Base-by-base conservation (phyloP, 2,888 invertebrate species). In the Dascillus cervinus region DNA sequence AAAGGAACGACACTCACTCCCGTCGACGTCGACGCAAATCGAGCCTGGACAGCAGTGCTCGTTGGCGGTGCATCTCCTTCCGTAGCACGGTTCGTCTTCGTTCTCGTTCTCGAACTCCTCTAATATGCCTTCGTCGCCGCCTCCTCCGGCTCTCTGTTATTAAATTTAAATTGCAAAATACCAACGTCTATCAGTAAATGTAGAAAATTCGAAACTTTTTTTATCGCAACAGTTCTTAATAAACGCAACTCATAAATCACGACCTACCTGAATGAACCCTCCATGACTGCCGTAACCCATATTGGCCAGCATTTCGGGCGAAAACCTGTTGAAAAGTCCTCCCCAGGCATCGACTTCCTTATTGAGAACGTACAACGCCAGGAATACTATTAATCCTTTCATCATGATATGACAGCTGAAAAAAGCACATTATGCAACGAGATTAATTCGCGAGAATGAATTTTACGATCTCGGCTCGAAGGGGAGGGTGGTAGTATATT, bases 21-120 rank as follows among this genome's bases (percentile, higher is more conserved):
- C 76, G 51, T 77, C 76, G 22, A 73, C 69, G 52, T 73, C 71
- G 17, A 80, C 75, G 60, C 89, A 90, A 34, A 88, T 75, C 8
- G 80, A 77, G 6, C 82, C 84, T 0, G 83, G 79, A 65, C 89
- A 90, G 64, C 89, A 90, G 56, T 86, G 79, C 10, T 86, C 87
- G 54, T 86, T 88, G 40, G 78, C 73, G 2, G 74, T 72, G 54
- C 89, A 90, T 11, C 73, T 76, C 28, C 75, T 75, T 44, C 80
- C 82, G 56, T 83, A 84, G 63, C 89, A 89, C 12, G 83, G 81
- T 24, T 82, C 82, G 13, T 79, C 79, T 1, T 71, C 65, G 4
- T 56, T 60, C 27, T 67, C 69, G 17, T 63, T 67, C 31, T 72
- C 70, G 35, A 66, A 59, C 20, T 67, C 66, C 35, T 64, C 64